These are phyloP conservation scores for Carposina sasakii DNA, from an alignment of 1,140 invertebrate genomes.

Conservation along the genomic window DNA sequence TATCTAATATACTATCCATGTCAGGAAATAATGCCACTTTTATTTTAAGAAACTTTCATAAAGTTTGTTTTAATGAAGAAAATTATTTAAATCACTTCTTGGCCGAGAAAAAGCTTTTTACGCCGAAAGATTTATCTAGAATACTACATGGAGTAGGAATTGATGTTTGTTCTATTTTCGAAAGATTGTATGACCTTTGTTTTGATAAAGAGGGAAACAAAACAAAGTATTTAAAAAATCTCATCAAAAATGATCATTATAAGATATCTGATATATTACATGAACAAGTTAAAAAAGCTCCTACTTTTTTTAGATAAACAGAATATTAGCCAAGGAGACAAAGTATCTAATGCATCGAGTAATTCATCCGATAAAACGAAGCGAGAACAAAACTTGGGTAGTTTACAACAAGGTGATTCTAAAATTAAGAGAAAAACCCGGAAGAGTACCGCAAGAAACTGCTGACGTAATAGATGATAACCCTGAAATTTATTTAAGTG, in stretches of 20 bases:
- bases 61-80: slow-evolving; percentile 32
- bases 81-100: slow-evolving; percentile 4
- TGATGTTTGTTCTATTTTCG: slow-evolving; percentile 29
- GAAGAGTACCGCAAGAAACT: slow-evolving; percentile 3
- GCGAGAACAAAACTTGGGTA: slow-evolving; percentile 1
- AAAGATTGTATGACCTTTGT: slow-evolving; percentile 43
- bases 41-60: slow-evolving; percentile 39
- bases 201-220: slow-evolving; percentile 36
- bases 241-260: slow-evolving; percentile 29
- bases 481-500: slow-evolving; percentile 1
- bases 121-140: slow-evolving; percentile 24
- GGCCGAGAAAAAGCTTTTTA: slow-evolving; percentile 1
- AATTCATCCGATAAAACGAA: background rate
- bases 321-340: background rate
- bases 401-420: slow-evolving; percentile 3
- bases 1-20: slow-evolving; percentile 33
- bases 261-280: slow-evolving; percentile 21
- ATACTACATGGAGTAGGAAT: slow-evolving; percentile 29
- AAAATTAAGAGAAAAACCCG: slow-evolving; percentile 2
- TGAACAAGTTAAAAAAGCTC: slow-evolving; percentile 22
- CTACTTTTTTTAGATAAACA: slow-evolving; percentile 13
- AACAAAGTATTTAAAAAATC: slow-evolving; percentile 38
- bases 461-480: background rate
- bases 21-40: slow-evolving; percentile 35
- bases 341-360: background rate